Evolutionary conservation across 2,797 vertebrate species (phyloP), one percentile per base, ranked within the genome.

Genomic region (Gambusia yucatana): DNA sequence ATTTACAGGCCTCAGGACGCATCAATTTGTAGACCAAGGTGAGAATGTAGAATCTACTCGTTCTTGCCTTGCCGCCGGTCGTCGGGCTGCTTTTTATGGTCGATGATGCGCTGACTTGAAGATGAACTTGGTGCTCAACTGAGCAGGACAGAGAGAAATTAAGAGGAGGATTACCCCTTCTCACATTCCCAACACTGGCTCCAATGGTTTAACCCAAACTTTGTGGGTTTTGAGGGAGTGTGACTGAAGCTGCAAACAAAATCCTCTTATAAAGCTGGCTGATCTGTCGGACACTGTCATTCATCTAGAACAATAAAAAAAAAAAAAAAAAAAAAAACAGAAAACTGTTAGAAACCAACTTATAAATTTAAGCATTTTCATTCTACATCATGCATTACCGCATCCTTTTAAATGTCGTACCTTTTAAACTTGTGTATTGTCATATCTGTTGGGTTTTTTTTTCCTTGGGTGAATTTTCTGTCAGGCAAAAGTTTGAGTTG

Each of bases 101-200:
- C 79, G 89, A 89, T 87, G 87, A 89, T 78, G 77, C n/a, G 41
- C 72, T 20, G 69, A 36, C 70, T 82, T 82, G 75, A 80, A 80
- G 81, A 72, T 81, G 61, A 76, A 84, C 76, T 67, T 43, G 1
- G 72, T 65, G 78, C 77, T 83, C 63, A 8, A 77, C 80, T 47
- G 72, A 77, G 74, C 76, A 75, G 57, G 73, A 78, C 78, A 82
- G 72, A 70, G 25, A 44, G 25, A 70, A 70, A 28, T 89, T 86
- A 81, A 75, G 71, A 77, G 78, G 70, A 80, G 79, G 84, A 89
- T 91, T 85, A 82, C 79, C 43, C 41, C 63, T 25, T 79, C 78
- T 77, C 72, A 77, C 73, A 79, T 83, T 89, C 55, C 88, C 86
- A 88, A 86, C 83, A 72, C 61, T 79, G 72, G 79, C 84, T 80